Conservation (phyloP, 1,140 invertebrate genomes). For the Sminthurinus signatus region DNA sequence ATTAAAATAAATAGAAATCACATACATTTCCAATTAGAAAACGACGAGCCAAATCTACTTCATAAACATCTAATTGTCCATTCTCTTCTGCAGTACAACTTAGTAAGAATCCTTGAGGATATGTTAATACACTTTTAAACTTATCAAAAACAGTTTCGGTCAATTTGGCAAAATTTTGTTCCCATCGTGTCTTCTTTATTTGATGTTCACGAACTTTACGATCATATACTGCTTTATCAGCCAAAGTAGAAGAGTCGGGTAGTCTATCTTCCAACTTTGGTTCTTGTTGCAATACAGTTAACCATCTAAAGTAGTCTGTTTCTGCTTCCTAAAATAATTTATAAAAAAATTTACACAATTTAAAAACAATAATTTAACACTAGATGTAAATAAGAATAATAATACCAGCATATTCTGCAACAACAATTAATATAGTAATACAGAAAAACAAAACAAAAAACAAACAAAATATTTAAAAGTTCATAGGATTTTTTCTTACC, state of each 20-base stretch:
- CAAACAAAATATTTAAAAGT: neutral
- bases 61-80: neutral
- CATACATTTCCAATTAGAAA: neutral
- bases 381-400: neutral
- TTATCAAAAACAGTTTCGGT: neutral
- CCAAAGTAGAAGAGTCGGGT: neutral
- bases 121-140: neutral
- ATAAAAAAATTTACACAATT: neutral
- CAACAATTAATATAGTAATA: too few relatives aligned
- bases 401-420: too few relatives aligned
- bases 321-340: constrained; percentile 28
- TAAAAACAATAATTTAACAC: neutral
- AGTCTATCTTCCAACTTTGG: constrained; percentile 10
- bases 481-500: neutral
- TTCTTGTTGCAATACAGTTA: constrained; percentile 12
- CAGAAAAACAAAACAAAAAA: neutral
- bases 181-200: constrained; percentile 19
- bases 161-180: constrained; percentile 10
- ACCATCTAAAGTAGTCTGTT: constrained; percentile 20
- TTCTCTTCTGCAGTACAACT: neutral
- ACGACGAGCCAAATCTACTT: neutral
- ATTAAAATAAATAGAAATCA: neutral
- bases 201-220: constrained; percentile 21
- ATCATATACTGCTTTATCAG: constrained; percentile 24
- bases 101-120: neutral